Conservation (phyloP, 2,113 vertebrate genomes). For the Ceratotherium simum region DNA sequence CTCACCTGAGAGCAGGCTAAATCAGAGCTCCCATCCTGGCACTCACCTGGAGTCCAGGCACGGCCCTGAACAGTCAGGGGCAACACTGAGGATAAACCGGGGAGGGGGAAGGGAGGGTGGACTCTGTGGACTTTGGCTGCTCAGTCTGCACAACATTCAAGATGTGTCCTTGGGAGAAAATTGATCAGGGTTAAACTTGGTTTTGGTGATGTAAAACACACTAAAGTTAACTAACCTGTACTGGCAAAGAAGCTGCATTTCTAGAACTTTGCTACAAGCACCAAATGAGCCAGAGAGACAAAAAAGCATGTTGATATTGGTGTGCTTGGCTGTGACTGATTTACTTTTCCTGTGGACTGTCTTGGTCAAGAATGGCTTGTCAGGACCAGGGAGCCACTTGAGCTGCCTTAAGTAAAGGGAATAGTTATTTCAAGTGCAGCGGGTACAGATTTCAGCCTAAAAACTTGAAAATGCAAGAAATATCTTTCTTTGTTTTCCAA, state of each 20-base stretch:
- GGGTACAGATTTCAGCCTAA: neutral
- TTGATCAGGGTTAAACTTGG: neutral
- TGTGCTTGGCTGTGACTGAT: neutral
- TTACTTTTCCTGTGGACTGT: neutral
- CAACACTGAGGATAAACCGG: too few relatives aligned
- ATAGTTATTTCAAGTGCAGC: neutral
- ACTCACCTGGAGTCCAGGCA: neutral
- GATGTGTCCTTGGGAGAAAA: neutral
- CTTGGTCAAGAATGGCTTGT: neutral
- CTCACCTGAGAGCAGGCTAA: neutral
- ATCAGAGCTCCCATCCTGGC: neutral
- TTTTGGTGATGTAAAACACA: conserved; percentile 5
- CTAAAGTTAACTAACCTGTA: neutral
- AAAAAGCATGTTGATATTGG: neutral
- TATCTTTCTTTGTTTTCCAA: neutral
- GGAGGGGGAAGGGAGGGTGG: neutral
- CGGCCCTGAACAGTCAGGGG: neutral
- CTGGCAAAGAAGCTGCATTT: neutral
- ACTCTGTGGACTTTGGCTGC: fast-evolving
- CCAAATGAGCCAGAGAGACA: neutral
- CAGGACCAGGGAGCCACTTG: neutral
- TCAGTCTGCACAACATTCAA: neutral
- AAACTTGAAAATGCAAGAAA: neutral
- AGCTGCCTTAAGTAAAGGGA: neutral
- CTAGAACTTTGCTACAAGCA: conserved; percentile 30